Conservation (phyloP, 2,797 vertebrate species). For the Eleutherodactylus coqui region DNA sequence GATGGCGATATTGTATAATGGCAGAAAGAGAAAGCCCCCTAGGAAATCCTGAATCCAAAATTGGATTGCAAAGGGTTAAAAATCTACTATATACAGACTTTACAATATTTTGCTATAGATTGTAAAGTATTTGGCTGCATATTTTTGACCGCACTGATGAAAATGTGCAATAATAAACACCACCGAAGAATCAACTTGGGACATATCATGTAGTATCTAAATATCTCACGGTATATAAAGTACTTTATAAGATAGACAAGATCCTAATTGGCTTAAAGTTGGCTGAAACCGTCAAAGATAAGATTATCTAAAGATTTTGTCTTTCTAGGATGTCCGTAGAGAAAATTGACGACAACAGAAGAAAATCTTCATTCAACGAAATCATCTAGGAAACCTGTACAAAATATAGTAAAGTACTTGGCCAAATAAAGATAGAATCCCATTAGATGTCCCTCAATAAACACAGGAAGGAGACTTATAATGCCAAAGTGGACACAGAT, state of each 20-base stretch:
- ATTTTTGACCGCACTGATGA: too few species aligned
- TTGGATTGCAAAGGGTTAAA: too few species aligned
- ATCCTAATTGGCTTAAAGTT: background rate
- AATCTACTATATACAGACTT: too few species aligned
- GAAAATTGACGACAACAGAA: background rate
- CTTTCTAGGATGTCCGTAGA: background rate
- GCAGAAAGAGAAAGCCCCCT: too few species aligned
- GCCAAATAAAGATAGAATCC: background rate
- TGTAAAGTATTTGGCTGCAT: too few species aligned
- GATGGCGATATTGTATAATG: too few species aligned
- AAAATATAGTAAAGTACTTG: background rate
- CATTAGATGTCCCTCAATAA: background rate
- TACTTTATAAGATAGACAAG: background rate
- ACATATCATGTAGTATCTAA: background rate
- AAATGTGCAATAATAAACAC: too few species aligned
- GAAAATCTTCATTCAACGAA: background rate
- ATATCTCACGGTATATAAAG: background rate
- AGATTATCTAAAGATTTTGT: conserved; percentile 31
- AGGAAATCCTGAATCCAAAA: too few species aligned
- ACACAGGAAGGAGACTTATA: background rate
- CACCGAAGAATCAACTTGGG: too few species aligned
- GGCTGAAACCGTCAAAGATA: background rate
- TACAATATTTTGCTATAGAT: too few species aligned
- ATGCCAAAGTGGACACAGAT: background rate
- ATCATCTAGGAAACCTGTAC: background rate